Base-by-base conservation (phyloP, 1,140 invertebrate species). In the Rhynchophorus ferrugineus region DNA sequence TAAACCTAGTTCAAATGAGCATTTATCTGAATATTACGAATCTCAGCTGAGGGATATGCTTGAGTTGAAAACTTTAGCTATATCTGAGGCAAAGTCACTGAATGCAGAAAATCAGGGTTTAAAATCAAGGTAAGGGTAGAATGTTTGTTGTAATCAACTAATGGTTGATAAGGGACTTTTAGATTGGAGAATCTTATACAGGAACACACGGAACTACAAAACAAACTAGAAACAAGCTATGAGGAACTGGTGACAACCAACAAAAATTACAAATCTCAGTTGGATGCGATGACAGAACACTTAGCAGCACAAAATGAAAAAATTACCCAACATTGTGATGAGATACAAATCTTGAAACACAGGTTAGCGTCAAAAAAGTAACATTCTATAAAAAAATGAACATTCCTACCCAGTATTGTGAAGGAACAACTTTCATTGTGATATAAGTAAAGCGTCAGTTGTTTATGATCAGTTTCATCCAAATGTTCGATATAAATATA, bases 231-330 rank as follows among this genome's bases (percentile, higher is more conserved):
- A 61, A 63, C 69, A 37, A 63, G 57, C 37, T 60, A 62, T 29
- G 68, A 70, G 57, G 68, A 70, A 56, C 49, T 70, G 41, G 70
- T 77, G 44, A 82, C 84, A 1, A 89, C 85, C 2, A 81, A 81
- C 17, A 73, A 80, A 52, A 93, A 89, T 71, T 95, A 95, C 67
- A 89, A 93, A 70, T 75, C 82, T 44, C 91, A 95, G 69, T 78
- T 95, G 37, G 87, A 83, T 57, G 87, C 89, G 34, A 85, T 95
- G 76, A 91, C 88, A 48, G 91, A 95, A 69, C 91, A 95, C 75
- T 78, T 95, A 57, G 91, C 91, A 14, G 85, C 84, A 51, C 84
- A 95, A 73, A 95, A 92, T 70, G 91, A 94, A 58, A 91, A 91
- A 71, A 75, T 95, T 18, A 78, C 88, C 24, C 67, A 73, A 44